A percentile compares a stretch with the other conserved stretches of the same genome.
phyloP scores from a whole-genome alignment of 1,140 invertebrate genomes.

The Drosophila cardini region DNA sequence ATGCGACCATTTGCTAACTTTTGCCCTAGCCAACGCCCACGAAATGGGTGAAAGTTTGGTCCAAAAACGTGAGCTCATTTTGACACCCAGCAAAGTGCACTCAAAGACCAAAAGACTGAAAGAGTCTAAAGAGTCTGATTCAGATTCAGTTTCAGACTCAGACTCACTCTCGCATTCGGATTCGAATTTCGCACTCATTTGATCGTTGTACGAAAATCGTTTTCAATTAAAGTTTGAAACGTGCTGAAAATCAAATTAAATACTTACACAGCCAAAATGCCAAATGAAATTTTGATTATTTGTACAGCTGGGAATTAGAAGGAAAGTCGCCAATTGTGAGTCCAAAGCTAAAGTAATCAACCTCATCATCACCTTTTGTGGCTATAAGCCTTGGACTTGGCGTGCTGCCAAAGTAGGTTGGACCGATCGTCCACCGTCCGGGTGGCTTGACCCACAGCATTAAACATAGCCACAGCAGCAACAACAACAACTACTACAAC shows the following conservation, averaged over 20 bases:
- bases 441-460: slow-evolving; percentile 68
- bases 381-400: slow-evolving; percentile 46
- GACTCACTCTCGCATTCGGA: slow-evolving; percentile 33
- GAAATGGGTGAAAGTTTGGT: slow-evolving; percentile 69
- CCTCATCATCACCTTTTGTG: slow-evolving; percentile 81
- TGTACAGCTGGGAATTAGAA: slow-evolving; percentile 76
- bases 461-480: slow-evolving; percentile 17
- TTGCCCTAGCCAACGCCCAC: slow-evolving; percentile 72
- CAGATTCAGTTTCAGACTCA: too few relatives aligned
- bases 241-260: slow-evolving; percentile 81
- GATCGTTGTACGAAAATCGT: slow-evolving; percentile 71
- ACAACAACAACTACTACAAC: slow-evolving; percentile 7
- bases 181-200: slow-evolving; percentile 30
- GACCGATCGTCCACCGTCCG: slow-evolving; percentile 59
- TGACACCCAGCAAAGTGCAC: slow-evolving; percentile 65
- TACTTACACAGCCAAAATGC: slow-evolving; percentile 55
- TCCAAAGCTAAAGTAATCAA: slow-evolving; percentile 63
- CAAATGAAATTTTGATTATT: slow-evolving; percentile 75
- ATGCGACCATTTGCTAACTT: slow-evolving; percentile 9
- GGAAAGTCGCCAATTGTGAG: slow-evolving; percentile 72
- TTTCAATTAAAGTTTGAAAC: slow-evolving; percentile 79
- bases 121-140: too few relatives aligned
- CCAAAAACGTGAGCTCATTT: slow-evolving; percentile 72
- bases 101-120: too few relatives aligned
- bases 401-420: slow-evolving; percentile 73